Base-by-base conservation (phyloP, 2,113 vertebrate species). In the Amphiprion ocellaris region DNA sequence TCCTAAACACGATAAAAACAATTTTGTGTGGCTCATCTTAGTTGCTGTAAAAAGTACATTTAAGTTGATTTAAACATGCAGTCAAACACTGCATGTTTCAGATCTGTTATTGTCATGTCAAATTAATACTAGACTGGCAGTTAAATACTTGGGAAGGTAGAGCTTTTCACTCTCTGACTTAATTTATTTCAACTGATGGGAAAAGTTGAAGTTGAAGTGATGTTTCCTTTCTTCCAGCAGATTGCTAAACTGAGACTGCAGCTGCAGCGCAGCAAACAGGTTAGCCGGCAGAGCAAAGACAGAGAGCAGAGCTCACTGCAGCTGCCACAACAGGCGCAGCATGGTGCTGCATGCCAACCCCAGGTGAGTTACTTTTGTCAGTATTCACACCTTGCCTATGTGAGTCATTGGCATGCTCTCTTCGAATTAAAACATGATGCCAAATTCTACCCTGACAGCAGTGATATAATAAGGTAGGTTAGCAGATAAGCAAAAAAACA, bases 231-330 rank as follows among this genome's bases (percentile, higher is more conserved):
- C 54, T 69, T 90, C 83, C 90, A 95, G 94, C 96, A 99, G 97
- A 99, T 99, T 79, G 96, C 97, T 88, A 99, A 98, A 89, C 94
- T 99, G 85, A 94, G 97, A 53, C 96, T 97, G 92, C 97, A 98
- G 83, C 95, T 99, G 14, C 98, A 98, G 81, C 96, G 96, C 75
- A 97, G 96, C 84, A 98, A 99, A 77, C 96, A 97, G 89, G 96
- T 95, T 39, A 95, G 93, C 82, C 95, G 97, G 44, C 96, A 96
- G 89, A 92, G 74, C 87, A 97, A 96, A 92, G 97, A 98, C 81
- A 95, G 96, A 46, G 97, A 98, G 65, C 97, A 96, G 94, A 87
- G 94, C 93, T 93, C 94, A 87, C 26, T 92, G 75, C 87, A 90
- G 77, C 86, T 74, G 74, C 81, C 64, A 5, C 88, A 73, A 6